Evolutionary conservation across 2,888 invertebrate species (phyloP).

Genomic region (Chloroclysta siterata): DNA sequence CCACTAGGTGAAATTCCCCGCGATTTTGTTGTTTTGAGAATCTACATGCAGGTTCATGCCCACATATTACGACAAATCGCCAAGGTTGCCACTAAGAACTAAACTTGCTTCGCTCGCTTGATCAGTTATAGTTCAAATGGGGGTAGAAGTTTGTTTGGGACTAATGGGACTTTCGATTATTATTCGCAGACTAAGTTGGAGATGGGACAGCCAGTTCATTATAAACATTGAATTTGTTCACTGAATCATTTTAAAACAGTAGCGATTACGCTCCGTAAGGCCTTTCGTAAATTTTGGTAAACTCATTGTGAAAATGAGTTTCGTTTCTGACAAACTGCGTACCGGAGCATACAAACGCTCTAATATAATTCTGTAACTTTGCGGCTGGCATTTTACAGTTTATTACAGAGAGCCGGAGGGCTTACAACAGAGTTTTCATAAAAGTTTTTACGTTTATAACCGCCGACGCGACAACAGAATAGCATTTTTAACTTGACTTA

Average conservation of each 20-base stretch:
- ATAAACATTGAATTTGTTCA: conserved; percentile 52
- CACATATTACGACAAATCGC: no score
- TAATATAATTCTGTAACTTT: conserved; percentile 61
- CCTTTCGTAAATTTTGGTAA: conserved; percentile 30
- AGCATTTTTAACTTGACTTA: conserved; percentile 59
- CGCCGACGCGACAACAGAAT: conserved; percentile 56
- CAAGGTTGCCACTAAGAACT: no score
- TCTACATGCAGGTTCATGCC: no score
- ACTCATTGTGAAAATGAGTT: conserved; percentile 37
- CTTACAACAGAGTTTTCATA: conserved; percentile 64
- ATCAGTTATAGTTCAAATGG: neutral
- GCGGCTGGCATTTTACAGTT: conserved; percentile 65
- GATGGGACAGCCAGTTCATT: conserved; percentile 25
- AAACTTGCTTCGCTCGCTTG: no score
- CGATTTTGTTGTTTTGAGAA: no score
- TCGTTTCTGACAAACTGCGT: conserved; percentile 43
- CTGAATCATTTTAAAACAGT: conserved; percentile 42
- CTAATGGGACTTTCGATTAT: neutral
- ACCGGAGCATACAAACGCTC: conserved; percentile 47
- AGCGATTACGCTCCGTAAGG: conserved; percentile 40
- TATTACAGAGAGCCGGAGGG: conserved; percentile 65
- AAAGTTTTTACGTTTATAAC: conserved; percentile 76
- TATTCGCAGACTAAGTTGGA: neutral
- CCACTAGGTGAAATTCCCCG: no score
- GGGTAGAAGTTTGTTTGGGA: neutral